A percentile compares a stretch with the other conserved stretches of the same genome.
These are phyloP conservation scores for Canis aureus DNA, from an alignment of 2,113 vertebrate genomes.

Conservation along the genomic window DNA sequence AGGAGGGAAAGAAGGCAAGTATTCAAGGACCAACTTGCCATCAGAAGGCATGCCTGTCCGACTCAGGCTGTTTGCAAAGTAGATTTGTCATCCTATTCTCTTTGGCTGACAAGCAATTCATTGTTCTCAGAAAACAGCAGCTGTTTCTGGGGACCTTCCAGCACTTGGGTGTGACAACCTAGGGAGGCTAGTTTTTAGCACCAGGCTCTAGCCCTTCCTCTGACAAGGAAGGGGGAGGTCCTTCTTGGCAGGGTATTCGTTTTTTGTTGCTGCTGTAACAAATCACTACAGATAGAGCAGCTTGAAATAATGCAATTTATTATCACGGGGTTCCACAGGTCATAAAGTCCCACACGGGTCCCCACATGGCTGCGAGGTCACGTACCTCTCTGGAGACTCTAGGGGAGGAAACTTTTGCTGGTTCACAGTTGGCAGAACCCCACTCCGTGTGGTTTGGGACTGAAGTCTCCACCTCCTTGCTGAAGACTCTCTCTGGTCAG, in stretches of 20 bases:
- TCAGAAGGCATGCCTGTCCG: not conserved
- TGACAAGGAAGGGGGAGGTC: not conserved
- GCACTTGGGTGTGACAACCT: constrained; percentile 9
- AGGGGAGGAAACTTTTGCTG: not conserved
- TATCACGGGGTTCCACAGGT: not conserved
- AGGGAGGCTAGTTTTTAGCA: constrained; percentile 10
- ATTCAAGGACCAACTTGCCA: constrained; percentile 48
- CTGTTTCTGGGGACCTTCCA: not conserved
- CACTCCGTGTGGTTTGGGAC: not conserved
- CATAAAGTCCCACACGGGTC: not conserved
- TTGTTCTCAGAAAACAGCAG: constrained; percentile 64
- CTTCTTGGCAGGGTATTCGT: not conserved
- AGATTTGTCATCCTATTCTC: constrained; percentile 54
- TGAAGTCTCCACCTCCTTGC: not conserved
- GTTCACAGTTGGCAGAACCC: not conserved
- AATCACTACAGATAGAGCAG: not conserved
- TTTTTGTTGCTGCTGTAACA: not conserved
- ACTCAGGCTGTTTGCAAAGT: constrained; percentile 2
- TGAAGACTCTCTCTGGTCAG: not conserved
- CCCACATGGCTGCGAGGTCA: not conserved
- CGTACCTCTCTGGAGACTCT: not conserved
- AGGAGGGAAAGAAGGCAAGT: not conserved
- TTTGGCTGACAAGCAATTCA: constrained; percentile 35
- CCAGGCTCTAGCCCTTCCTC: not conserved
- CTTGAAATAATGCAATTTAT: not conserved